phyloP scores from a whole-genome alignment of 1,140 invertebrate species.

The Danaus plexippus region DNA sequence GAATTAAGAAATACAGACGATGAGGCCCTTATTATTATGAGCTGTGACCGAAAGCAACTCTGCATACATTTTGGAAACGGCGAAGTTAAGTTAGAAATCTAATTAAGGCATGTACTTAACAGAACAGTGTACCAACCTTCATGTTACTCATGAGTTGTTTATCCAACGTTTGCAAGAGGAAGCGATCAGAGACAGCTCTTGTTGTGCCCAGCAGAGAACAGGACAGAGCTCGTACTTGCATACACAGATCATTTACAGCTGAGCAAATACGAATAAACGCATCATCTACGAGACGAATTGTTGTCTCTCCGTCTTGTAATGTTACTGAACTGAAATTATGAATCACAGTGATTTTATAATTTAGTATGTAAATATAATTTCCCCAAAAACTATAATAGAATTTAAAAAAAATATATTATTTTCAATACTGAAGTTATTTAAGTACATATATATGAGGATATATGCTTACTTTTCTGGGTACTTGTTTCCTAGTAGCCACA shows the following conservation, averaged over 20 bases:
- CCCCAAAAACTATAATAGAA: background rate
- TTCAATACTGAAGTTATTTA: background rate
- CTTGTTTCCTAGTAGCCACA: conserved; percentile 87
- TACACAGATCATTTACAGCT: conserved; percentile 93
- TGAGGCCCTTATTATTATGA: no score
- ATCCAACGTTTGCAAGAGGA: conserved; percentile 96
- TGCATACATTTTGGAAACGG: no score
- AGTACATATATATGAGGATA: no score
- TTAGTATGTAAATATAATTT: background rate
- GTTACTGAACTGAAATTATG: conserved; percentile 74
- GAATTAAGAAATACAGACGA: no score
- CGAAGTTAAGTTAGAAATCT: no score
- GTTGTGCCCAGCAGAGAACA: conserved; percentile 89
- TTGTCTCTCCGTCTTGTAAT: conserved; percentile 78
- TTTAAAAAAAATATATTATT: background rate
- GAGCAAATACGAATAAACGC: conserved; percentile 97
- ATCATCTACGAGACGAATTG: conserved; percentile 92
- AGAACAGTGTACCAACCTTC: conserved; percentile 71
- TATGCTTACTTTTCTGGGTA: conserved; percentile 87
- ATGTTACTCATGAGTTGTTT: conserved; percentile 99
- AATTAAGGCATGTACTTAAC: background rate
- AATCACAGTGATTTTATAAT: background rate
- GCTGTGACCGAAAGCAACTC: no score
- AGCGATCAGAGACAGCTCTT: conserved; percentile 88
- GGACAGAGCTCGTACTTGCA: conserved; percentile 84